phyloP scores from a whole-genome alignment of 1,140 invertebrate species.

The Lycorma delicatula region DNA sequence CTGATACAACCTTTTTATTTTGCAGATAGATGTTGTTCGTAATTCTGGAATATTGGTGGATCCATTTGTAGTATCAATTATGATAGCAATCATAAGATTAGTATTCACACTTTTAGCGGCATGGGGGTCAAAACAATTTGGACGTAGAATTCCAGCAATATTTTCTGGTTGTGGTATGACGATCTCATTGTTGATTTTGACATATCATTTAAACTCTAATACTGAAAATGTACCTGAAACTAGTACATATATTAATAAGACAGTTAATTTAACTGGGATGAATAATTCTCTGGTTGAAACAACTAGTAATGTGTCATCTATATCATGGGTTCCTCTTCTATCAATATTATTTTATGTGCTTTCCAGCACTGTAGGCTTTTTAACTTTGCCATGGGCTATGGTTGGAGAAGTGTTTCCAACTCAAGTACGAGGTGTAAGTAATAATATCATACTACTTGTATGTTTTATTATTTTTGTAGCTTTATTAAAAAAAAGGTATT shows the following conservation, averaged over 20 bases:
- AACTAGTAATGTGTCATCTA: background rate
- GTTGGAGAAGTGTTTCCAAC: constrained; percentile 64
- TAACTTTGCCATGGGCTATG: constrained; percentile 62
- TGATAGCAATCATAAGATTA: constrained; percentile 47
- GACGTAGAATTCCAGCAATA: constrained; percentile 46
- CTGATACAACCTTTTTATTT: constrained; percentile 6
- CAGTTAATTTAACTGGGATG: too few species aligned
- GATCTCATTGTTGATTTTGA: constrained; percentile 46
- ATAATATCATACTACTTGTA: background rate
- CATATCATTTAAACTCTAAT: constrained; percentile 38
- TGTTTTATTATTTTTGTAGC: too few species aligned
- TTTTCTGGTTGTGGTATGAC: constrained; percentile 53
- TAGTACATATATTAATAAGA: too few species aligned
- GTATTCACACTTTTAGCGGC: constrained; percentile 45
- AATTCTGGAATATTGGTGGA: constrained; percentile 49
- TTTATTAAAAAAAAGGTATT: too few species aligned
- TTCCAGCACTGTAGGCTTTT: constrained; percentile 50
- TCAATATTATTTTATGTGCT: constrained; percentile 50
- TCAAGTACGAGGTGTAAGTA: constrained; percentile 47
- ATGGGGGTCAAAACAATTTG: constrained; percentile 45
- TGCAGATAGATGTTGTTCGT: constrained; percentile 46
- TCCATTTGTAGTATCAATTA: constrained; percentile 45
- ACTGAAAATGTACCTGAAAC: too few species aligned
- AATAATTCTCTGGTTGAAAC: too few species aligned
- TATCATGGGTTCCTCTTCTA: constrained; percentile 39